Evolutionary conservation across 1,140 invertebrate genomes (phyloP), one percentile per base, ranked within the genome.

Genomic region (Calephelis nemesis): DNA sequence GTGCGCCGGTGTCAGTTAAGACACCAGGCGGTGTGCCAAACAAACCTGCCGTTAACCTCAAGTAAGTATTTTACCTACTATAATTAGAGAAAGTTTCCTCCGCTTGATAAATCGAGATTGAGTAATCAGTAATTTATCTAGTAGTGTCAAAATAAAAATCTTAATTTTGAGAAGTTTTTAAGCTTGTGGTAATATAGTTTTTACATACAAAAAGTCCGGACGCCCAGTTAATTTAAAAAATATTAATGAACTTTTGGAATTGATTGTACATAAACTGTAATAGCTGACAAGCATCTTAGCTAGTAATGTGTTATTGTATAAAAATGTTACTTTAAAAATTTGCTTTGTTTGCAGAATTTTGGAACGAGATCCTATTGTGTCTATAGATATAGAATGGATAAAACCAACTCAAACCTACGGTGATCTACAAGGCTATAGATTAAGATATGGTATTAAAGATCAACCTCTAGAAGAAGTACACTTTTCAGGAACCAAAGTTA

Each of bases 1-100:
- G 97, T 81, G 87, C 94, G 67, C 96, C 97, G 4, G 95, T 96
- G 60, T 94, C 95, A 52, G 95, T 98, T 0, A 96, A 94, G 87
- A 99, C 98, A 4, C 97, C 97, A 15, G 98, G 98, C 9, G 98
- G 98, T 76, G 98, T 98, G 50, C 97, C 98, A 12, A 96, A 96
- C 67, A 93, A 96, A 75, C 97, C 97, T n/a, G 95, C 95, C 49
- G 94, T 98, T 15, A 97, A 94, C 76, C 92, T 98, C 13, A 98
- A 98, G 96, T 97, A 92, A 92, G 93, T 87, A 63, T 50, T 62
- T 45, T 52, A 65, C 47, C n/a, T 30, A 64, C 50, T 49, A 48
- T 1, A 9, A 45, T 45, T 45, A 45, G 42, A 7, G 6, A 45
- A 7, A 45, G 2, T 4, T 30, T 45, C 42, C 42, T 45, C 42